These are phyloP conservation scores for Steinernema feltiae DNA, from an alignment of 1,140 invertebrate species.

Conservation along the genomic window DNA sequence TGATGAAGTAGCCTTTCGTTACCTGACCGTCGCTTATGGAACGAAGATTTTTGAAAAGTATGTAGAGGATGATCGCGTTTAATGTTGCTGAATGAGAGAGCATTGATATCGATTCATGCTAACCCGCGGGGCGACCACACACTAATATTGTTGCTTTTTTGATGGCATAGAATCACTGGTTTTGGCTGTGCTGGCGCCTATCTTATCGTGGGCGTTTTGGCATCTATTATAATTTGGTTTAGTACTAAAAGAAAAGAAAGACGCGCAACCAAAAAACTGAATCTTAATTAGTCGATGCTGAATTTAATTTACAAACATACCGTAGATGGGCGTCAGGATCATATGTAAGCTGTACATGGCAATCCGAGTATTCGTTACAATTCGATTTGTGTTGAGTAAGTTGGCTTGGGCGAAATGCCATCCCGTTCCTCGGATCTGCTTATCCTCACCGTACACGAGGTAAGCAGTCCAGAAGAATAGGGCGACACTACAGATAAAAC, in stretches of 20 bases:
- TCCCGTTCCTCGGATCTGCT: slow-evolving; percentile 36
- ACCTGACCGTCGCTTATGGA: slow-evolving; percentile 37
- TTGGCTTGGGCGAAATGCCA: slow-evolving; percentile 38
- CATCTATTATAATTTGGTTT: too few species aligned
- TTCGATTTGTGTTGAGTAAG: slow-evolving; percentile 41
- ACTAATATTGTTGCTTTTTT: background rate
- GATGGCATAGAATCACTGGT: background rate
- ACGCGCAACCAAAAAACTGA: too few species aligned
- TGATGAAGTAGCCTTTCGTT: slow-evolving; percentile 47
- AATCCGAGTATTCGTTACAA: slow-evolving; percentile 50
- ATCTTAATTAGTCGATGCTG: too few species aligned
- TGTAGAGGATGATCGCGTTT: slow-evolving; percentile 36
- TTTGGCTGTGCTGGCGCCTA: background rate
- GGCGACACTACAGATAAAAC: slow-evolving; percentile 36
- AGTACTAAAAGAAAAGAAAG: too few species aligned
- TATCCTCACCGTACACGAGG: slow-evolving; percentile 49
- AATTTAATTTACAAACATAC: too few species aligned
- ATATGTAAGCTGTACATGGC: slow-evolving; percentile 55
- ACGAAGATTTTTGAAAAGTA: slow-evolving; percentile 38
- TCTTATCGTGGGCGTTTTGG: too few species aligned
- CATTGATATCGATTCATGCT: too few species aligned
- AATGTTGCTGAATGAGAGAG: slow-evolving; percentile 29
- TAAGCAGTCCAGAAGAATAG: slow-evolving; percentile 53
- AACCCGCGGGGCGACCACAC: too few species aligned
- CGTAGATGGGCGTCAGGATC: slow-evolving; percentile 48